Evolutionary conservation across 2,113 vertebrate species (phyloP).

Genomic region (Dipodomys ordii): DNA sequence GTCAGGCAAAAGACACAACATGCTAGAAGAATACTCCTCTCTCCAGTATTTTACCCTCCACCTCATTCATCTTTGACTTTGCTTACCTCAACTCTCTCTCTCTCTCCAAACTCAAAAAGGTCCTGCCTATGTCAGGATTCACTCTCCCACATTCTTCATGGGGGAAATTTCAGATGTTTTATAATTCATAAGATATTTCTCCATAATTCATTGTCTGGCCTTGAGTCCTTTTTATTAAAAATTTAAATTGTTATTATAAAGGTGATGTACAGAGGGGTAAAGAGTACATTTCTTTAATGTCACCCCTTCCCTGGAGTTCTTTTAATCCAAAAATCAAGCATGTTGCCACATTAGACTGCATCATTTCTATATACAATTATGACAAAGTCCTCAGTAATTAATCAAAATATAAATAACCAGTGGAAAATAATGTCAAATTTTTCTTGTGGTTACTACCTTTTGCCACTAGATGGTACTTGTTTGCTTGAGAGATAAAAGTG

Average conservation of each 20-base stretch:
- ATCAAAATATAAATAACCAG: neutral
- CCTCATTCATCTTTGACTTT: neutral
- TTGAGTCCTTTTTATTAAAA: neutral
- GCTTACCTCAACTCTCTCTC: neutral
- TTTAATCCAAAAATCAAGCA: slow-evolving; percentile 14
- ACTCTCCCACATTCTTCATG: neutral
- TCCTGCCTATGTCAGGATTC: neutral
- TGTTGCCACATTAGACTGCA: neutral
- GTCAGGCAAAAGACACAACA: neutral
- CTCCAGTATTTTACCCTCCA: neutral
- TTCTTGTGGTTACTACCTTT: neutral
- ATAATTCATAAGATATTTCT: neutral
- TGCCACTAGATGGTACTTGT: slow-evolving; percentile 71
- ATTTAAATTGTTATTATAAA: no score
- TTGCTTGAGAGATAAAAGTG: slow-evolving; percentile 49
- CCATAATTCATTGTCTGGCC: neutral
- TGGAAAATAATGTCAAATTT: neutral
- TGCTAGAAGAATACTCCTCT: neutral
- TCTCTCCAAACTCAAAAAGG: neutral
- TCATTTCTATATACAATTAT: neutral
- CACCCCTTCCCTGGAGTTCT: neutral
- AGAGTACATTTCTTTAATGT: no score
- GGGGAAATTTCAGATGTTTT: slow-evolving; percentile 21
- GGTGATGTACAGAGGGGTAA: no score
- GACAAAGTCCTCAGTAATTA: neutral